Evolutionary conservation across 2,113 vertebrate genomes (phyloP), one percentile per base, ranked within the genome.

Genomic region (Cephalopholis sonnerati): DNA sequence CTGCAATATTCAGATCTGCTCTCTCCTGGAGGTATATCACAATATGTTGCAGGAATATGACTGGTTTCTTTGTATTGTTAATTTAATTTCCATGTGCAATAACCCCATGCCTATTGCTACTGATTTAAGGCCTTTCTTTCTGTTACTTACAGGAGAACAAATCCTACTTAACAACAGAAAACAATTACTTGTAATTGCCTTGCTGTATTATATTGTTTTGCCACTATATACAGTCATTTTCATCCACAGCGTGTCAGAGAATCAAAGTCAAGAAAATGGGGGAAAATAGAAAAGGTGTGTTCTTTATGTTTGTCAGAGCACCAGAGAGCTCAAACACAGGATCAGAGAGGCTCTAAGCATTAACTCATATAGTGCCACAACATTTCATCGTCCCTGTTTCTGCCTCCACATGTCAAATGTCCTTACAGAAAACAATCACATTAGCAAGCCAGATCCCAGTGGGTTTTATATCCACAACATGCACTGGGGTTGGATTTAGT

Each of bases 401-500:
- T 89, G 63, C 44, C 29, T 85, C 72, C 62, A 68, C 77, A 46
- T 83, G 74, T 25, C 69, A 44, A 8, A 54, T 70, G 66, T 75
- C 68, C 70, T 69, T 58, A 58, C 27, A 68, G n/a, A 78, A 44
- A 41, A 41, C 74, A 87, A 85, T 89, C 79, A 79, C 69, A 90
- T 88, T 87, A 92, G 73, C 62, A 68, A 71, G 46, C 39, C 59
- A 54, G 20, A 18, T 76, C 73, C 82, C 84, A 69, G 55, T 70
- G 86, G 77, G 77, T 74, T 87, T 79, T 68, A 29, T 62, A 77
- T 80, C 67, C 71, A 71, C 79, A 66, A 32, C 70, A 78, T 81
- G 76, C 51, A 65, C 68, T 83, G 48, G 61, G 62, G 54, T 55
- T 54, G 78, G 85, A 87, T 91, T 85, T 61, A 65, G 78, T 87